Base-by-base conservation (phyloP, 1,140 invertebrate genomes). In the Caerostris darwini region DNA sequence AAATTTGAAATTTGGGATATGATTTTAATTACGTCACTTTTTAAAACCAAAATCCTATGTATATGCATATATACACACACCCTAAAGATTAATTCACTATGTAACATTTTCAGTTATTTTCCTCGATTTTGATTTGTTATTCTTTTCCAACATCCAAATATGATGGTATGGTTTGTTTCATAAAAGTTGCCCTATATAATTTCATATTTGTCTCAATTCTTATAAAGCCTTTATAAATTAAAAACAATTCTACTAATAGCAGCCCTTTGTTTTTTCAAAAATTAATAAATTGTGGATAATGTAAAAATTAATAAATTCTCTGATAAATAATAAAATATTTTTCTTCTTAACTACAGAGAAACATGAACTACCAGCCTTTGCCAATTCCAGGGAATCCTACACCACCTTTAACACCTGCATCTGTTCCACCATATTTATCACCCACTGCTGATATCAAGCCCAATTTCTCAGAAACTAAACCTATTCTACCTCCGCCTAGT, bases 361-460 rank as follows among this genome's bases (percentile, higher is more conserved):
- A 95, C 94, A 96, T 96, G 94, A 96, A 95, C 90, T 99, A 99
- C 96, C 98, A 98, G 96, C 98, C 99, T 96, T 98, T 98, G 96
- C 98, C 98, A n/a, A 98, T 99, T 95, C 98, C 98, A 94, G 98
- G 98, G 77, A 99, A 99, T 96, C 98, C 98, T 3, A 99, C 98
- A 88, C 98, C 99, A 53, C 98, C 98, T 58, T 96, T 99, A 85
- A 99, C 98, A 50, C 98, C 98, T 17, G 96, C 96, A 12, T 98
- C 98, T 95, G 98, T 98, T 97, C 98, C 98, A 83, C 98, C 98
- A 82, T 99, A 99, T 96, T 97, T 98, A 95, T 98, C 98, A 96
- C 98, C 98, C 10, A 98, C 98, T 96, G 97, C 97, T 77, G 98
- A 98, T 96, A 97, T 98, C 34, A 99, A 98, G 96, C 98, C 98